Base-by-base conservation (phyloP, 2,888 invertebrate species). In the Mactromeris polynyma region DNA sequence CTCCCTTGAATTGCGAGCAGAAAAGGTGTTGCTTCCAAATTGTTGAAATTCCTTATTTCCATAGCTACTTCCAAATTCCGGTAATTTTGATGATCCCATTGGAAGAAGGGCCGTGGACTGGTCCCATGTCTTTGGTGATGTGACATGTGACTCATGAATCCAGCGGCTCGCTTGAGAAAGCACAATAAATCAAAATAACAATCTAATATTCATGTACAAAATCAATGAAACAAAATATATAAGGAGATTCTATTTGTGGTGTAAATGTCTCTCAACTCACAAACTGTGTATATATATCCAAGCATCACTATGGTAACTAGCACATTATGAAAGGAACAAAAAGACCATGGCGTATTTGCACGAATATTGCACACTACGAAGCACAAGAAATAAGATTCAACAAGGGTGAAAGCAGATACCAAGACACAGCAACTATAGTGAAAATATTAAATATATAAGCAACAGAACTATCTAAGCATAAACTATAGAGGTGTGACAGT, bases 61-160 rank as follows among this genome's bases (percentile, higher is more conserved):
- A 17, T 26, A 73, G 14, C 19, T 31, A 33, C 33, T 19, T 17
- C n/a, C 46, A 36, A 54, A 46, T 1, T 54, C 54, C 1, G 81
- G 54, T 33, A 26, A 69, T 33, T 19, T 82, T 33, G 40, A 73
- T 73, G 73, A 73, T 14, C 36, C 73, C 31, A 73, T 73, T 36
- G 73, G 33, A 14, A 79, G 26, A 79, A 46, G 79, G 42, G 38
- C 26, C 26, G n/a, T 19, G n/a, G 42, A 26, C 1, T n/a, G 40
- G 79, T 79, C 79, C 42, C 79, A 36, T 79, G 40, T n/a, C 26
- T 42, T 79, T 6, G 42, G 26, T 85, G 26, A 77, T 17, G 21
- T n/a, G 19, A 81, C 21, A 78, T 92, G 85, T 36, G 84, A 89
- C 64, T 89, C 87, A 64, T 92, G 86, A 83, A 92, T 92, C 92